Base-by-base conservation (phyloP, 1,140 invertebrate species). In the Wiebesia pumilae region DNA sequence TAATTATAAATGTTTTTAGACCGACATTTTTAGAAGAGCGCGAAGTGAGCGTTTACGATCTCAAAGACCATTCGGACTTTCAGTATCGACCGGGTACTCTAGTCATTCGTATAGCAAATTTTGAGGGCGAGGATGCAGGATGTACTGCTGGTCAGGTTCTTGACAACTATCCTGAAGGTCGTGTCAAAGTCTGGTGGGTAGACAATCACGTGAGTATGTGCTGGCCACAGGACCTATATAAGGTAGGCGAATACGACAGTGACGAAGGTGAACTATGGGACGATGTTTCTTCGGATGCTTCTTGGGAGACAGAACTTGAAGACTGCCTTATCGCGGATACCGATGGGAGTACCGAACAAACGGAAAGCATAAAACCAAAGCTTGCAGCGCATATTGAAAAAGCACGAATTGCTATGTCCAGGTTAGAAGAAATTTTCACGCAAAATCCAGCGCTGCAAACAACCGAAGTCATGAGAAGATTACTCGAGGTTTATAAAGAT, bases 51-150 rank as follows among this genome's bases (percentile, higher is more conserved):
- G 98, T 99, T 9, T 99, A 99, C 91, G 98, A 99, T 93, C 94
- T 99, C 51, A 98, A 98, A 91, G 98, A 99, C 94, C 98, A 99
- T 95, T 96, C 98, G 6, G 98, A 98, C 91, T 99, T 98, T 93
- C 97, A 98, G 89, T 99, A 98, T 92, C 95, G 98, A 88, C 98
- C 98, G 19, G 98, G 98, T 40, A 97, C 97, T 33, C 96, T 98
- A 88, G 98, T 99, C 35, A 98, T 98, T 88, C 94, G 97, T 87
- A 96, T 98, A 79, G 96, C 97, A 69, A 97, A 97, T 93, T 97
- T 97, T 90, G 95, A 96, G 87, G 95, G 96, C 69, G 95, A 96
- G 89, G 95, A 96, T 91, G 94, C 95, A n/a, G 94, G 95, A 82
- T 97, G 96, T 85, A 97, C 97, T 58, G 97, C 97, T 84, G 98